Conservation (phyloP, 2,888 invertebrate species). For the Tricholauxania praeusta region DNA sequence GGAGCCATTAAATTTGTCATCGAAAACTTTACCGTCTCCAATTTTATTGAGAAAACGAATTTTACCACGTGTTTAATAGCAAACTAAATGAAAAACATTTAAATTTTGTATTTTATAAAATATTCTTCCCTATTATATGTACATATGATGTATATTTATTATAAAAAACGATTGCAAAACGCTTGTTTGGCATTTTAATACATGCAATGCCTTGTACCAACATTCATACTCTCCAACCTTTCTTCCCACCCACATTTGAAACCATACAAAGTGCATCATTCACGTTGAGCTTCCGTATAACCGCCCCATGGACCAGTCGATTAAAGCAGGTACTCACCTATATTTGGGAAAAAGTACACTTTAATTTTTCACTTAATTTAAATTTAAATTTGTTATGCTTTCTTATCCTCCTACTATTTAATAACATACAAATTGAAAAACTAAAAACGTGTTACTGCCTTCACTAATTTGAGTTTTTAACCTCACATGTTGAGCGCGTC, state of each 20-base stretch:
- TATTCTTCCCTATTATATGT: no score
- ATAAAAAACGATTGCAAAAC: no score
- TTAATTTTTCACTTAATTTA: constrained; percentile 23
- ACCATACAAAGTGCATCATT: not conserved
- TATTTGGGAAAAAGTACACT: constrained; percentile 18
- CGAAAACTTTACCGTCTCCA: not conserved
- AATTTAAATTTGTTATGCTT: constrained; percentile 13
- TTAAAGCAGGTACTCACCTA: constrained; percentile 26
- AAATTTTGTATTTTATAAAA: no score
- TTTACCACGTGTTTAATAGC: no score
- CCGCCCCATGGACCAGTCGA: constrained; percentile 21
- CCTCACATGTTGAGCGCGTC: constrained; percentile 64
- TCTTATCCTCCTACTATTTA: not conserved
- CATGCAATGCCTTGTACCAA: no score
- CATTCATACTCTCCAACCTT: no score
- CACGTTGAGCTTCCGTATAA: constrained; percentile 41
- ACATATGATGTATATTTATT: no score
- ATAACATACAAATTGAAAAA: constrained; percentile 14
- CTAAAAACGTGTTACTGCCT: constrained; percentile 45
- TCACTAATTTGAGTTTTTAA: constrained; percentile 55
- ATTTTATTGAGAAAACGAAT: no score
- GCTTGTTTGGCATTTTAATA: no score
- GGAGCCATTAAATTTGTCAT: no score
- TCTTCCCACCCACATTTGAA: no score
- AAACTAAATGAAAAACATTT: no score